A percentile compares a stretch with the other conserved stretches of the same genome.
Conservation (phyloP, 1,140 invertebrate species). For the Heliconius hermathena region DNA sequence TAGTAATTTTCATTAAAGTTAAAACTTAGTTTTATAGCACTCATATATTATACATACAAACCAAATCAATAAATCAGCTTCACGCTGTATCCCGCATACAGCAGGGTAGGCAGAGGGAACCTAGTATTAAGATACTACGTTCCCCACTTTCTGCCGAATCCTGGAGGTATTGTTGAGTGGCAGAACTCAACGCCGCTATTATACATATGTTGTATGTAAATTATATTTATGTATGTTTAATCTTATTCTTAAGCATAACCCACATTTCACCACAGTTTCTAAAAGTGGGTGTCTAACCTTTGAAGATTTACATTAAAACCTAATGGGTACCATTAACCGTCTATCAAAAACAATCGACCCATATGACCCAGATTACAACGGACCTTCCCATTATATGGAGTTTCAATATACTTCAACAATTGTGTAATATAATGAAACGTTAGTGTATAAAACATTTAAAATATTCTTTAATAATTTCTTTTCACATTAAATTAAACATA, state of each 20-base stretch:
- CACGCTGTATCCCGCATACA: no score
- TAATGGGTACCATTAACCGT: constrained; percentile 1
- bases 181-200: no score
- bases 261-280: background rate
- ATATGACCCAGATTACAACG: background rate
- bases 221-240: background rate
- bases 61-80: no score
- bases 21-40: no score
- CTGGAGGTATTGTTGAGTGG: no score
- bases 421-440: background rate
- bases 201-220: background rate
- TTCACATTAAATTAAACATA: no score
- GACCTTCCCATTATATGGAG: background rate
- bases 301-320: background rate
- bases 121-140: no score
- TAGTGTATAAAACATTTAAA: no score
- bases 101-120: no score
- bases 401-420: background rate
- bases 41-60: no score
- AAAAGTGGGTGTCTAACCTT: background rate
- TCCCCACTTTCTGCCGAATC: no score
- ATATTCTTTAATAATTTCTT: no score
- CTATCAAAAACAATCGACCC: constrained; percentile 12
- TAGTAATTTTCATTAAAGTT: background rate
- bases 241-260: background rate